Evolutionary conservation across 2,113 vertebrate species (phyloP), one percentile per base, ranked within the genome.

Genomic region (Malurus elegans): DNA sequence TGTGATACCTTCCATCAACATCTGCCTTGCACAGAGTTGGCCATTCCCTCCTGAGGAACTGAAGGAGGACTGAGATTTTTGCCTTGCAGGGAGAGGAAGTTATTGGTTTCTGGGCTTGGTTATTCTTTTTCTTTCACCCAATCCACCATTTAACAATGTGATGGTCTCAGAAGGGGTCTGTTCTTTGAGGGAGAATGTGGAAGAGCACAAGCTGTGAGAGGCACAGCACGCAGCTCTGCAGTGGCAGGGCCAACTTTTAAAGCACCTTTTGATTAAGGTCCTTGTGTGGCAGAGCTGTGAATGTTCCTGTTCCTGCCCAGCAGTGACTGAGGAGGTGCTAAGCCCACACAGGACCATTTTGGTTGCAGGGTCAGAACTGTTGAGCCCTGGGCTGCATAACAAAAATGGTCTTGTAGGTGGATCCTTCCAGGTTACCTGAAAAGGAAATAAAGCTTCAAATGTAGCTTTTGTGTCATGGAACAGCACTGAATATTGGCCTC

Each of bases 1-100:
- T 1, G 4, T 45, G 44, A 0, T 44, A 3, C 3, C 31, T 57
- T 32, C 3, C 48, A 20, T 31, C 38, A 20, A 11, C 7, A 12
- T 9, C 53, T 86, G 56, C 36, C 23, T 81, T 57, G n/a, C 40
- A 3, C 25, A 7, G 74, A 26, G 32, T 2, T 61, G 65, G 45
- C 50, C 18, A 0, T 61, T 79, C 61, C 42, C 12, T 73, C 40
- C 56, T 4, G 2, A 29, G 51, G 34, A 47, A 2, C 56, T 36
- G 71, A 47, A 70, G 36, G 42, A 79, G n/a, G 40, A 23, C n/a
- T 65, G 56, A 56, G n/a, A 16, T 38, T 60, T 76, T 56, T 72
- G 26, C 36, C 67, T 38, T 29, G 57, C 17, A 60, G 10, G 4
- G 24, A 19, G 28, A 47, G 14, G 51, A 18, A 0, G 1, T 36